Conservation (phyloP, 2,113 vertebrate species). For the Epinephelus moara region DNA sequence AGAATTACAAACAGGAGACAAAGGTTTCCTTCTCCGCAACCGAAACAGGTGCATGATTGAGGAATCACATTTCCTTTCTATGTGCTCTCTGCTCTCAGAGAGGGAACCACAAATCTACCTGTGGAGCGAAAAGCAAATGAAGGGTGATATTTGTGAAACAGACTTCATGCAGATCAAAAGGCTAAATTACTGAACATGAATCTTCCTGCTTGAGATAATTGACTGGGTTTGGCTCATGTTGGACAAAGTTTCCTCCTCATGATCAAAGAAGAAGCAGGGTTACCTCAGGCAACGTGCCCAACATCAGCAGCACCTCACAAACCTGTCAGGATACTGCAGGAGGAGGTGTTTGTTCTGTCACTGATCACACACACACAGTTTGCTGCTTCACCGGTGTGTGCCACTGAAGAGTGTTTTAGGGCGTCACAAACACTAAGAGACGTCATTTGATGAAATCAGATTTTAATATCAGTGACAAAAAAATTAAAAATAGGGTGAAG, state of each 20-base stretch:
- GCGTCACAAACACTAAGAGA: background rate
- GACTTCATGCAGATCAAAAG: conserved; percentile 24
- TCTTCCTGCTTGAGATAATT: conserved; percentile 23
- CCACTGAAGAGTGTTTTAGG: background rate
- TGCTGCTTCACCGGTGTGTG: conserved; percentile 17
- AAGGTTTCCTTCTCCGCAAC: conserved; percentile 57
- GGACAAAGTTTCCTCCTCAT: conserved; percentile 11
- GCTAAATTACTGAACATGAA: conserved; percentile 12
- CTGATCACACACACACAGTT: conserved; percentile 8
- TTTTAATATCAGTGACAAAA: background rate
- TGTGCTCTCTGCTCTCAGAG: background rate
- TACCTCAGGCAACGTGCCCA: background rate
- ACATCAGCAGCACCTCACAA: conserved; percentile 27
- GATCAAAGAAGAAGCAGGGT: conserved; percentile 29
- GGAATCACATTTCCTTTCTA: conserved; percentile 45
- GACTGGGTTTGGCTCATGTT: conserved; percentile 1
- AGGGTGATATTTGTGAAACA: background rate
- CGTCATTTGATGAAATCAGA: background rate
- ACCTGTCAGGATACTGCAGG: conserved; percentile 25
- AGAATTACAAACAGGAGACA: conserved; percentile 69
- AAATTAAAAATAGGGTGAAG: background rate
- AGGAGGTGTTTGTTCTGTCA: background rate
- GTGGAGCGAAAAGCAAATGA: background rate
- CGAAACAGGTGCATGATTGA: conserved; percentile 64
- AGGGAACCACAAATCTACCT: conserved; percentile 1